Evolutionary conservation across 2,888 invertebrate species (phyloP).

Genomic region (Perizoma flavofasciatum): DNA sequence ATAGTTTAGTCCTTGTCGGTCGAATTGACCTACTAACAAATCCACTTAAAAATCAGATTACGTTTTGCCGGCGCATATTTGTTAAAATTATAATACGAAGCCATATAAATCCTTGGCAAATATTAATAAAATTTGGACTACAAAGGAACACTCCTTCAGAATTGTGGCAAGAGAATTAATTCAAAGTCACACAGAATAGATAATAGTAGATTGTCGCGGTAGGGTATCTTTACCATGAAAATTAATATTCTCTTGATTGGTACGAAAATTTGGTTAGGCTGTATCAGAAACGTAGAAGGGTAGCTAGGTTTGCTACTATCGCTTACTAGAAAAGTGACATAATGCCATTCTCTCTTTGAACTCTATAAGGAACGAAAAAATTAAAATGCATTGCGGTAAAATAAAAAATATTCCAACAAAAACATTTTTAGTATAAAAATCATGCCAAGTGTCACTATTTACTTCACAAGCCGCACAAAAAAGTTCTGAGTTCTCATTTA

Average conservation of each 20-base stretch:
- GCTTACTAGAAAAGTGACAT: no score
- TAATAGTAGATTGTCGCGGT: conserved; percentile 17
- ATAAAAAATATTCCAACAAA: no score
- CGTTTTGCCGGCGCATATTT: conserved; percentile 9
- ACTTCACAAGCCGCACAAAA: no score
- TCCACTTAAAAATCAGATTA: conserved; percentile 5
- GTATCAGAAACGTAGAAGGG: neutral
- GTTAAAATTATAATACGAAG: conserved; percentile 17
- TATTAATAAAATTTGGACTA: conserved; percentile 26
- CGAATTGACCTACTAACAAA: neutral
- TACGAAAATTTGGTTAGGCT: conserved; percentile 1
- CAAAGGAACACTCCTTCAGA: conserved; percentile 37
- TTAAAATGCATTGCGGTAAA: no score
- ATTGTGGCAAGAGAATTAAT: conserved; percentile 38
- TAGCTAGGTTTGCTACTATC: no score
- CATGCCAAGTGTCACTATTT: no score
- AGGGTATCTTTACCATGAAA: conserved; percentile 28
- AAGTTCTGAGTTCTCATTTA: no score
- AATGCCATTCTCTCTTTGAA: no score
- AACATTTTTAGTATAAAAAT: no score
- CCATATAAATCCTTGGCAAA: conserved; percentile 17
- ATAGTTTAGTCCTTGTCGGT: no score
- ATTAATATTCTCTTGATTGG: conserved; percentile 34
- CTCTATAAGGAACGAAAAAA: no score
- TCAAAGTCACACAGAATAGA: conserved; percentile 29